Evolutionary conservation across 2,113 vertebrate species (phyloP).

Genomic region (Hydrochoerus hydrochaeris): DNA sequence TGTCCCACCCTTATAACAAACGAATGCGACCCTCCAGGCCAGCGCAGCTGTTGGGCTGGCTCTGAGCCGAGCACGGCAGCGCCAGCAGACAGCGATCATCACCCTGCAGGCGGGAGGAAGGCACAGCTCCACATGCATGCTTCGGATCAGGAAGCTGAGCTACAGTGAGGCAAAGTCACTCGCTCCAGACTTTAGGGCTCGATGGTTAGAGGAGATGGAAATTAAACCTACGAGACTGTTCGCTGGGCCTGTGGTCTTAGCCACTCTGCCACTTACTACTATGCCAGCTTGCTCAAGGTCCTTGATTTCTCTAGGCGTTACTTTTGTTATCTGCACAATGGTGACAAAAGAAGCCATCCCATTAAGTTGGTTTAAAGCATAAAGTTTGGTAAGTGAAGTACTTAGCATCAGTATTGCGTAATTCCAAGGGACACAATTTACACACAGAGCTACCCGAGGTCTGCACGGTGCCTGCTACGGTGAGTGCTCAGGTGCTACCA

Average conservation of each 20-base stretch:
- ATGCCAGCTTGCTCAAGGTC: neutral
- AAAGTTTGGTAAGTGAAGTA: neutral
- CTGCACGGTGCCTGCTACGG: accelerated
- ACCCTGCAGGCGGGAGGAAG: neutral
- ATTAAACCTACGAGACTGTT: neutral
- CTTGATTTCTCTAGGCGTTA: neutral
- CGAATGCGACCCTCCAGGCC: neutral
- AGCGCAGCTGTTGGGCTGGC: too few relatives aligned
- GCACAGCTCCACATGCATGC: neutral
- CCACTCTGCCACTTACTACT: neutral
- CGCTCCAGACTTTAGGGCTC: neutral
- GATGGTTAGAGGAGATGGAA: neutral
- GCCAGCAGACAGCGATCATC: neutral
- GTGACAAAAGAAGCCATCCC: neutral
- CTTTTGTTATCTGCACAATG: neutral
- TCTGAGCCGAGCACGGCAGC: neutral
- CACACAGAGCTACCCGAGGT: neutral
- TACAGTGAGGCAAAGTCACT: neutral
- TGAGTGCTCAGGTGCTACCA: neutral
- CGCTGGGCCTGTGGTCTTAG: neutral
- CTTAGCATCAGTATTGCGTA: neutral
- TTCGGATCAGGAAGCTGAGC: neutral
- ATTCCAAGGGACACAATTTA: neutral
- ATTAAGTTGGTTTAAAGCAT: neutral
- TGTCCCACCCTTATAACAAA: neutral